Conservation (phyloP, 2,113 vertebrate species). For the Okapia johnstoni region DNA sequence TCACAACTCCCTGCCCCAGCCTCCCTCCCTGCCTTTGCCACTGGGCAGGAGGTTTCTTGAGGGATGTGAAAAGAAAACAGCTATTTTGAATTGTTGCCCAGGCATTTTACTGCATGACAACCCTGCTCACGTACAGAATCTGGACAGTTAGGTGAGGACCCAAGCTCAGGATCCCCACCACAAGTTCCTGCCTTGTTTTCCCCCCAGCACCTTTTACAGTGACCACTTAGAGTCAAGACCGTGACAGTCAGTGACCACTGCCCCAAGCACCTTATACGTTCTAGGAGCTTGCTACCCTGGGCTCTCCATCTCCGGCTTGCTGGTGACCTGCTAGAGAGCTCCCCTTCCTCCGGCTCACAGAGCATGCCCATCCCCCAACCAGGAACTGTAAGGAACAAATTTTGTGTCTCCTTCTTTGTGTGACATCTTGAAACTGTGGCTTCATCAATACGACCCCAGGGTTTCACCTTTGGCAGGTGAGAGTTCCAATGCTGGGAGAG, state of each 20-base stretch:
- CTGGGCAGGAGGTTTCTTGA: not conserved
- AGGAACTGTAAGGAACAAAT: not conserved
- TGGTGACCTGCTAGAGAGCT: not conserved
- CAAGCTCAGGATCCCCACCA: not conserved
- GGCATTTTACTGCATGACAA: not conserved
- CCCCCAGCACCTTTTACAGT: not conserved
- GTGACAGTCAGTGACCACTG: not conserved
- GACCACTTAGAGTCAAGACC: not conserved
- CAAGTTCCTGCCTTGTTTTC: not conserved
- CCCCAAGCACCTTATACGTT: not conserved
- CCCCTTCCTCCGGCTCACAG: not conserved
- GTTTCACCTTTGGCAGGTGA: not conserved
- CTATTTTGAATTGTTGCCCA: not conserved
- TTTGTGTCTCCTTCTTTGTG: too few relatives aligned
- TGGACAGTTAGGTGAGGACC: not conserved
- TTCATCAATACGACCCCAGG: not conserved
- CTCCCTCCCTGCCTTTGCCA: not conserved
- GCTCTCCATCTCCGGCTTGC: not conserved
- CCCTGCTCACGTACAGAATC: not conserved
- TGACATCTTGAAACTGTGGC: not conserved
- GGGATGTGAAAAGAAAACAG: not conserved
- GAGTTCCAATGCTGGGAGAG: not conserved
- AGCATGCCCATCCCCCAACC: not conserved
- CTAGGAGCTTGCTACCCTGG: not conserved
- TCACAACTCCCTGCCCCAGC: not conserved